Base-by-base conservation (phyloP, 2,113 vertebrate genomes). In the Dasyprocta punctata region DNA sequence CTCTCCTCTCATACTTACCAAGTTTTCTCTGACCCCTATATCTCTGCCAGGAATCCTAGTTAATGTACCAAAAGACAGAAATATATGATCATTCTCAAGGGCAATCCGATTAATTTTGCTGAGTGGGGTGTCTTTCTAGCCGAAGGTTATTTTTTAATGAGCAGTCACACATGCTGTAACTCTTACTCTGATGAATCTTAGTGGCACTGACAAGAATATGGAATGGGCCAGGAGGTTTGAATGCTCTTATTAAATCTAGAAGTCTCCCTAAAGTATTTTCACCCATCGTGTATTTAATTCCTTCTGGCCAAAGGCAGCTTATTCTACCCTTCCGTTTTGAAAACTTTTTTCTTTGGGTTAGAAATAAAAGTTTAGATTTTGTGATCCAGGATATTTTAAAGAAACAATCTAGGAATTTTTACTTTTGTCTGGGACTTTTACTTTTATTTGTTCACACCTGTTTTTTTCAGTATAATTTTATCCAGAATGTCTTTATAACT, bases 91-190 rank as follows among this genome's bases (percentile, higher is more conserved):
- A 89, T 49, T 97, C 61, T 92, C 61, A 92, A 96, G 94, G 60
- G 24, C 16, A 58, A 36, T 33, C 85, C 96, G 92, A 90, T 96
- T 92, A 85, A 84, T 94, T 93, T 83, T 93, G 75, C 92, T 92
- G 77, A 92, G 58, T 90, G 24, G 61, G 77, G 54, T 93, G 82
- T 90, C 92, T 97, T 86, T 83, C 73, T 96, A 87, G 97, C 92
- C 1, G 3, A 97, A 80, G 87, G 96, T 96, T 96, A 95, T 89
- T 97, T 95, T 96, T 97, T 96, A 97, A 95, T 95, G 95, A 93
- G 92, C 67, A 95, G 89, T 67, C 84, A 95, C 33, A 80, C 41
- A 83, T 38, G 38, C 80, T 93, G 41, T 81, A 58, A 92, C 67
- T 96, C 60, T 92, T 95, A 77, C 54, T 96, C 56, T 93, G 92